phyloP scores from a whole-genome alignment of 2,888 invertebrate genomes.

The Tetragnatha montana region DNA sequence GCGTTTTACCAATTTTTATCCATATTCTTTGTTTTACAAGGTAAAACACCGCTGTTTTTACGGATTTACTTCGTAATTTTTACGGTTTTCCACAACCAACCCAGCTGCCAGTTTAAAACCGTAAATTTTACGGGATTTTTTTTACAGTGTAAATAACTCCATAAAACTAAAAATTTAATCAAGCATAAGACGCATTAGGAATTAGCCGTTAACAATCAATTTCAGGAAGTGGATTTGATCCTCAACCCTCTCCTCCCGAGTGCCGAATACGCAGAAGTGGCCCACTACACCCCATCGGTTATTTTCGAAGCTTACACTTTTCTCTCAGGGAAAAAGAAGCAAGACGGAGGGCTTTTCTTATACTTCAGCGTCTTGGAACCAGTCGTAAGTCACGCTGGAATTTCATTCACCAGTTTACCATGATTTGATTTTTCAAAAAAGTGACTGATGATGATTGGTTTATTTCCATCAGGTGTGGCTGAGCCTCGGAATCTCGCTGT shows the following conservation, averaged over 20 bases:
- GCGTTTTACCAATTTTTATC: too few relatives aligned
- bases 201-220: neutral
- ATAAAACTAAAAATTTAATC: too few relatives aligned
- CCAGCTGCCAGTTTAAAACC: too few relatives aligned
- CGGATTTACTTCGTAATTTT: too few relatives aligned
- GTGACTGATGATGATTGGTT: neutral
- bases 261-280: conserved; percentile 4
- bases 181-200: too few relatives aligned
- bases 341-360: conserved; percentile 51
- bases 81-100: too few relatives aligned
- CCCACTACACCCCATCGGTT: conserved; percentile 36
- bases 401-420: neutral
- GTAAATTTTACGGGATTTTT: too few relatives aligned
- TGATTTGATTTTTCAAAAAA: neutral
- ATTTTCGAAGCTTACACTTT: conserved; percentile 54
- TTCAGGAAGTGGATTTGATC: conserved; percentile 56
- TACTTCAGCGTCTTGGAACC: conserved; percentile 61
- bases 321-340: conserved; percentile 45
- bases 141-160: too few relatives aligned
- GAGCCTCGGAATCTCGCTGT: conserved; percentile 15
- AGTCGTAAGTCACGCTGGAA: conserved; percentile 13
- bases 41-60: too few relatives aligned
- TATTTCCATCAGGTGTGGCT: conserved; percentile 31
- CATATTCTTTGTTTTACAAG: too few relatives aligned
- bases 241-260: conserved; percentile 54